Evolutionary conservation across 2,797 vertebrate species (phyloP).

Genomic region (Sebastolobus altivelis): DNA sequence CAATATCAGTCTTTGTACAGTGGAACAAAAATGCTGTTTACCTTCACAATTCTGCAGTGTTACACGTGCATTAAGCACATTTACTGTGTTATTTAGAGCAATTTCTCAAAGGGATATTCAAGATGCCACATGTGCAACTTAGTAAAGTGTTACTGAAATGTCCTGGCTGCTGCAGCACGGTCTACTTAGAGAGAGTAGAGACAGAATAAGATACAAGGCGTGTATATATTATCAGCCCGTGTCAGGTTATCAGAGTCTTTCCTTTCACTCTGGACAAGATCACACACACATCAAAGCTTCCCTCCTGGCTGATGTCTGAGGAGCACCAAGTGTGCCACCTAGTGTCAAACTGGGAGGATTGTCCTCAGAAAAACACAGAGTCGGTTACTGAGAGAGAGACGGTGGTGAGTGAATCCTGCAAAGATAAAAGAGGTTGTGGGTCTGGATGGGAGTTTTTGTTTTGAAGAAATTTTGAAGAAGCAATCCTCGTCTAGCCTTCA

Average conservation of each 20-base stretch:
- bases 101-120: background rate
- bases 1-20: background rate
- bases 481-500: background rate
- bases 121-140: background rate
- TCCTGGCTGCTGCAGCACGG: background rate
- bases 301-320: slow-evolving; percentile 3
- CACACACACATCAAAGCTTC: slow-evolving; percentile 44
- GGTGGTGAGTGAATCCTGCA: background rate
- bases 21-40: background rate
- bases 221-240: slow-evolving; percentile 40
- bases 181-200: slow-evolving; percentile 30
- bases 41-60: background rate
- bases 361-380: background rate
- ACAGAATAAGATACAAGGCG: slow-evolving; percentile 22
- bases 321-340: slow-evolving; percentile 67
- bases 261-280: slow-evolving; percentile 53
- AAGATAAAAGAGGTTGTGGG: background rate
- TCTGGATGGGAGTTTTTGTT: background rate
- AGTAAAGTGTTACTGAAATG: slow-evolving; percentile 11
- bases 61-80: background rate
- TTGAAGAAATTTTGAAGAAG: background rate
- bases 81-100: background rate
- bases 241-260: slow-evolving; percentile 57
- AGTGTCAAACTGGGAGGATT: slow-evolving; percentile 25
- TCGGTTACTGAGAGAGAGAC: too few relatives aligned